Conservation (phyloP, 2,888 invertebrate genomes). For the Acrobasis repandana region DNA sequence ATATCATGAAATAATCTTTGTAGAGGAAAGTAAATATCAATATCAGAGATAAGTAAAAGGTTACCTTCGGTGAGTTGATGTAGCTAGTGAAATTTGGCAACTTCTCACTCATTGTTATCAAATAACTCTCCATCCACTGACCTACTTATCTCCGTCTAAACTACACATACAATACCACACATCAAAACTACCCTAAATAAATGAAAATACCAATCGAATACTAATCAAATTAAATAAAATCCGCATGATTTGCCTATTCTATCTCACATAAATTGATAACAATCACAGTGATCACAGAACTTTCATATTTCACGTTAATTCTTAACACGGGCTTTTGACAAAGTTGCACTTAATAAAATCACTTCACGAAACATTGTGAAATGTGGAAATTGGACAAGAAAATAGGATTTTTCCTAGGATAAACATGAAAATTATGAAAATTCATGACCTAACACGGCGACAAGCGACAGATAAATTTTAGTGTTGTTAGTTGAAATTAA, state of each 20-base stretch:
- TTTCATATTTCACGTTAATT: conserved; percentile 28
- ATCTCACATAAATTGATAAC: conserved; percentile 65
- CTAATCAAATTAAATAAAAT: conserved; percentile 51
- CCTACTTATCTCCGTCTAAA: conserved; percentile 54
- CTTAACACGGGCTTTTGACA: not conserved
- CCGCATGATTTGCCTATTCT: conserved; percentile 62
- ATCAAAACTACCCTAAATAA: conserved; percentile 39
- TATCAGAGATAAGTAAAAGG: conserved; percentile 31
- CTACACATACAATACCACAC: conserved; percentile 36
- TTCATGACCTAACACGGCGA: conserved; percentile 40
- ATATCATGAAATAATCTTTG: conserved; percentile 4
- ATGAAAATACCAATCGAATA: conserved; percentile 41
- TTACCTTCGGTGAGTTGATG: conserved; percentile 74
- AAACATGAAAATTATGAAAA: conserved; percentile 31
- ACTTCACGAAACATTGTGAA: conserved; percentile 24
- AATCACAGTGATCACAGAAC: conserved; percentile 60
- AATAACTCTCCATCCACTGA: conserved; percentile 55
- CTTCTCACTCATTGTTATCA: conserved; percentile 79
- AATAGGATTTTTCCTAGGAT: conserved; percentile 21
- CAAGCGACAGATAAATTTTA: conserved; percentile 24
- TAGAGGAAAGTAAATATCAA: conserved; percentile 10
- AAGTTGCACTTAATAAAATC: conserved; percentile 17
- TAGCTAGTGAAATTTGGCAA: conserved; percentile 83
- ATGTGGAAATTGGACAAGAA: conserved; percentile 14
- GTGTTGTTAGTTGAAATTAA: conserved; percentile 11